Evolutionary conservation across 2,888 invertebrate species (phyloP).

Genomic region (Tanypteryx hageni): DNA sequence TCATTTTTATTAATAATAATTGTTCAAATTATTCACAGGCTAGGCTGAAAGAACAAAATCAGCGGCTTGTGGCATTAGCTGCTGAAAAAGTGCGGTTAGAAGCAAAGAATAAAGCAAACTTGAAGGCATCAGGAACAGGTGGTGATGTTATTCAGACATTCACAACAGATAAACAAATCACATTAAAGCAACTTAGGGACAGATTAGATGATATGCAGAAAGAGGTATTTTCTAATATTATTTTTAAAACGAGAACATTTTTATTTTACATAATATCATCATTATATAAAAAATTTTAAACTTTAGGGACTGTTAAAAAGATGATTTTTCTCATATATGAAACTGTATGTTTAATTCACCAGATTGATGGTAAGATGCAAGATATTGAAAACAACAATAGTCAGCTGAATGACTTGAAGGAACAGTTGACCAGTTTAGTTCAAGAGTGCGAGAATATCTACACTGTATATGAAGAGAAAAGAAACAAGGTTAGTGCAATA

Average conservation of each 20-base stretch:
- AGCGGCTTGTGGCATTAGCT: conserved; percentile 85
- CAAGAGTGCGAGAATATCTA: conserved; percentile 84
- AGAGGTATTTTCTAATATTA: conserved; percentile 74
- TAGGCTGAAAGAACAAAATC: conserved; percentile 83
- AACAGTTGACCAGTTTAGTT: conserved; percentile 81
- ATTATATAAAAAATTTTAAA: background rate
- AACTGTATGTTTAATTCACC: background rate
- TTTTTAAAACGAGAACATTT: background rate
- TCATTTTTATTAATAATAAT: background rate
- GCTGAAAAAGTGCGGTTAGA: conserved; percentile 87
- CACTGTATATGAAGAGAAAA: conserved; percentile 83
- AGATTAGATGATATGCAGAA: conserved; percentile 86
- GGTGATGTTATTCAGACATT: conserved; percentile 81
- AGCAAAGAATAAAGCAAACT: conserved; percentile 81
- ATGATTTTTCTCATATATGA: background rate
- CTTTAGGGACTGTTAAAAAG: background rate
- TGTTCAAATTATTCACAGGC: background rate
- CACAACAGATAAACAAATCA: conserved; percentile 83
- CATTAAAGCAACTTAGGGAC: conserved; percentile 83
- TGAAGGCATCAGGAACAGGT: conserved; percentile 71
- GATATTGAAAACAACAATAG: conserved; percentile 90
- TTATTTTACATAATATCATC: background rate
- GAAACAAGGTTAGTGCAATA: conserved; percentile 72
- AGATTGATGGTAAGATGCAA: conserved; percentile 86
- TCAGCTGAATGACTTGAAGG: conserved; percentile 85